phyloP scores from a whole-genome alignment of 2,113 vertebrate genomes.

The Aspiorhynchus laticeps region DNA sequence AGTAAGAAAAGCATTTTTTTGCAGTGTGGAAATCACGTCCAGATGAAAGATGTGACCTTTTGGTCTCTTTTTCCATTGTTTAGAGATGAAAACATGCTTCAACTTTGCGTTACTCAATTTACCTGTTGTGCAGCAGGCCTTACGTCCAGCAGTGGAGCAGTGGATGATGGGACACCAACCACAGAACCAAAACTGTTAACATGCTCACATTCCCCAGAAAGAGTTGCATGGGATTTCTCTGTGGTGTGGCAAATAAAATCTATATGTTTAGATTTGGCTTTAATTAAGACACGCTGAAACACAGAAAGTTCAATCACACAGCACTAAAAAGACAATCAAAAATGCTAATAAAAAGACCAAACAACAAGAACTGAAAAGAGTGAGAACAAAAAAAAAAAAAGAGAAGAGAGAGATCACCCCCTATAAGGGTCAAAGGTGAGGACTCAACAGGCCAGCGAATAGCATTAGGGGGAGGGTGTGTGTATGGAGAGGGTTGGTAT shows the following conservation, averaged over 20 bases:
- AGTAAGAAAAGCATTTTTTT: no score
- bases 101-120: slow-evolving; percentile 27
- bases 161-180: not conserved
- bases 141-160: not conserved
- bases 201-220: not conserved
- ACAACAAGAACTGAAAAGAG: not conserved
- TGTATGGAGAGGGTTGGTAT: slow-evolving; percentile 37
- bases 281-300: not conserved
- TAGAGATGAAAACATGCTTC: not conserved
- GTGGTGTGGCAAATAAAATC: slow-evolving; percentile 21
- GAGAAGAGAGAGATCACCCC: slow-evolving; percentile 52
- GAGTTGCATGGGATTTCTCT: not conserved
- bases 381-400: slow-evolving; percentile 43
- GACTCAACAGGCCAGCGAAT: slow-evolving; percentile 60
- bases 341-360: not conserved
- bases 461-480: slow-evolving; percentile 18
- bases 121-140: slow-evolving; percentile 23
- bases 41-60: slow-evolving; percentile 26
- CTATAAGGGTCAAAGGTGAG: slow-evolving; percentile 62
- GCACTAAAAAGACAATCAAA: not conserved
- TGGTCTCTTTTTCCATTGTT: slow-evolving; percentile 27
- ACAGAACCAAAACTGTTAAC: slow-evolving; percentile 6
- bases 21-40: not conserved
- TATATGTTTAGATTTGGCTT: slow-evolving; percentile 10
- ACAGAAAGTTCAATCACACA: not conserved